phyloP scores from a whole-genome alignment of 2,797 vertebrate species.

The Falco concolor region DNA sequence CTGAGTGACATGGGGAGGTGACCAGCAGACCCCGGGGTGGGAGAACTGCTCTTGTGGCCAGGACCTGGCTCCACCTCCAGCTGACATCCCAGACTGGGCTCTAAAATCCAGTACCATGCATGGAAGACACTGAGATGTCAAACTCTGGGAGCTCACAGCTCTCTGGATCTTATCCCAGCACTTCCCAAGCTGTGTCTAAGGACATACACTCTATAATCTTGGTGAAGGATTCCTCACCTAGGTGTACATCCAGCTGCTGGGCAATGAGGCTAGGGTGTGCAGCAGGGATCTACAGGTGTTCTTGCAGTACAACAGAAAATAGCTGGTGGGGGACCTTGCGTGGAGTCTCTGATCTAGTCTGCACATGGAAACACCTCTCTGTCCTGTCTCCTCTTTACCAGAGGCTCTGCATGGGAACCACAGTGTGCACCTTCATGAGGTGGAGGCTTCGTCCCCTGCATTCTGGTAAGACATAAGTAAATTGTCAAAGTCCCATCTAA shows the following conservation, averaged over 20 bases:
- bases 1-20: background rate
- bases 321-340: too few relatives aligned
- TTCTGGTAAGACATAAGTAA: background rate
- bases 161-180: background rate
- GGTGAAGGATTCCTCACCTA: background rate
- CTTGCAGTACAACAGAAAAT: background rate
- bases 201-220: rapidly evolving
- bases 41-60: rapidly evolving
- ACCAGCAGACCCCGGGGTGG: background rate
- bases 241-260: background rate
- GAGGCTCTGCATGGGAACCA: background rate
- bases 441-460: background rate
- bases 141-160: background rate
- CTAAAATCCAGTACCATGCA: background rate
- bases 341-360: background rate
- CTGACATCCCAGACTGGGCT: background rate
- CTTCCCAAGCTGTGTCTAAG: background rate
- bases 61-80: background rate
- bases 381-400: background rate
- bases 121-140: background rate
- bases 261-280: rapidly evolving
- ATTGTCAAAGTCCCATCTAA: background rate
- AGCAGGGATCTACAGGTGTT: background rate
- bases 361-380: background rate
- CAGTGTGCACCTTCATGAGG: background rate